A percentile compares a stretch with the other conserved stretches of the same genome.
These are phyloP conservation scores for Diorhabda elongata DNA, from an alignment of 1,140 invertebrate species.

Conservation along the genomic window DNA sequence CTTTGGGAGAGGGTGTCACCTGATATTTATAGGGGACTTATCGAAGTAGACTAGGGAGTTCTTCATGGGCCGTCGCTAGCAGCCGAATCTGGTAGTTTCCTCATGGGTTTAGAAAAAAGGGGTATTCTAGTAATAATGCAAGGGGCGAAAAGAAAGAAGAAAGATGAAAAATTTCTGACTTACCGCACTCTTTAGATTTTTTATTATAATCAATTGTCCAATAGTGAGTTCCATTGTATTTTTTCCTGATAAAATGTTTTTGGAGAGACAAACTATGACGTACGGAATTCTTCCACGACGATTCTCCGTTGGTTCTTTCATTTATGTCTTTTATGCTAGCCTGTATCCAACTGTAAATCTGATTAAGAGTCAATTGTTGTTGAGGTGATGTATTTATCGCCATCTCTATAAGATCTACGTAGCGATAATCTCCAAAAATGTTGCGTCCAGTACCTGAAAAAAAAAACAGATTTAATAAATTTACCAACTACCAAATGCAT, in stretches of 20 bases:
- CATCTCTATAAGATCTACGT: background rate
- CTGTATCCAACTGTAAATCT: constrained; percentile 8
- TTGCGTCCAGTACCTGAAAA: background rate
- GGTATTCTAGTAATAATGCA: too few species aligned
- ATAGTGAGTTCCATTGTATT: background rate
- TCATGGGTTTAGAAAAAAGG: too few species aligned
- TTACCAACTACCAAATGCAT: background rate
- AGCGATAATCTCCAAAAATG: background rate
- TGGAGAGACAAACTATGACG: constrained; percentile 6
- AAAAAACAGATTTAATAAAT: background rate
- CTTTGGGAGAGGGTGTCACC: too few species aligned
- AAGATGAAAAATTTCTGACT: too few species aligned
- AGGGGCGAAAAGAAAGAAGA: too few species aligned
- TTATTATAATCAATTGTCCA: too few species aligned
- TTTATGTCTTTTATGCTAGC: background rate
- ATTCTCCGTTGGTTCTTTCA: background rate
- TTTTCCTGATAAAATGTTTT: background rate
- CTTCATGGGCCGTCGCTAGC: too few species aligned
- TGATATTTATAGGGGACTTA: too few species aligned
- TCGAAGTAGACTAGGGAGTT: too few species aligned
- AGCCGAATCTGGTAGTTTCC: too few species aligned
- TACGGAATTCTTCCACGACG: constrained; percentile 10
- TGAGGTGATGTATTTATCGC: background rate
- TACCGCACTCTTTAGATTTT: too few species aligned
- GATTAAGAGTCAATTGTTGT: background rate